A percentile compares a stretch with the other conserved stretches of the same genome.
Conservation (phyloP, 2,113 vertebrate genomes). For the Blennius ocellaris region DNA sequence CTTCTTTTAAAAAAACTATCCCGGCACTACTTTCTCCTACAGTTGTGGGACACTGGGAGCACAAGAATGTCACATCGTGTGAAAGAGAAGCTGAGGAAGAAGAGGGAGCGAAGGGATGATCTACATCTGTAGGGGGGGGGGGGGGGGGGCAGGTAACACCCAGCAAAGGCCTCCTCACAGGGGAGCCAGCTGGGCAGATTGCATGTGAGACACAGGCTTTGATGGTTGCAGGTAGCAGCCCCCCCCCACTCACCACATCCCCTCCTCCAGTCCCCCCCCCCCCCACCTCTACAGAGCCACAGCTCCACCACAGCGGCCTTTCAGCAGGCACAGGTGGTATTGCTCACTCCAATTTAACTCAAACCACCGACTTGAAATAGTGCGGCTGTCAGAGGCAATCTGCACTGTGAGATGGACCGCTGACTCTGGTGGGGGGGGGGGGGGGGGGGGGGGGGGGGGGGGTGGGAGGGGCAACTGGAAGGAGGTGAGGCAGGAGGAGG, state of each 20-base stretch:
- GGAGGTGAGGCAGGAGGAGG: slow-evolving; percentile 15
- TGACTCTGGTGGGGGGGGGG: slow-evolving; percentile 48
- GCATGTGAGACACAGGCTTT: slow-evolving; percentile 75
- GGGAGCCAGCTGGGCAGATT: slow-evolving; percentile 75
- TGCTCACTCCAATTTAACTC: slow-evolving; percentile 85
- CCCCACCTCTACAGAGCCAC: slow-evolving; percentile 60
- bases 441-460: slow-evolving; percentile 3
- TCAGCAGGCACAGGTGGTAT: slow-evolving; percentile 83
- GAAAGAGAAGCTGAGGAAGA: slow-evolving; percentile 11
- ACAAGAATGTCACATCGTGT: neutral
- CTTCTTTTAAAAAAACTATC: no score
- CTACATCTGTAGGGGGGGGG: slow-evolving; percentile 23
- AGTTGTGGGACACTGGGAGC: no score
- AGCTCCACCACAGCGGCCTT: slow-evolving; percentile 62
- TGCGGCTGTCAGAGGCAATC: slow-evolving; percentile 80
- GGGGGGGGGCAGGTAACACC: slow-evolving; percentile 34
- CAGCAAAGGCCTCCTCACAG: slow-evolving; percentile 50
- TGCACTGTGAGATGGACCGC: slow-evolving; percentile 75
- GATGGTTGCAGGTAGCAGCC: slow-evolving; percentile 79
- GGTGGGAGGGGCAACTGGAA: slow-evolving; percentile 23
- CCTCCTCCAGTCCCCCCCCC: slow-evolving; percentile 20
- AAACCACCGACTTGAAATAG: slow-evolving; percentile 82
- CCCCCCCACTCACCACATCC: neutral
- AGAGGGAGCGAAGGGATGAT: slow-evolving; percentile 19
- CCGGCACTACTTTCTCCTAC: no score